Conservation (phyloP, 2,113 vertebrate species). For the Cyprinodon variegatus region DNA sequence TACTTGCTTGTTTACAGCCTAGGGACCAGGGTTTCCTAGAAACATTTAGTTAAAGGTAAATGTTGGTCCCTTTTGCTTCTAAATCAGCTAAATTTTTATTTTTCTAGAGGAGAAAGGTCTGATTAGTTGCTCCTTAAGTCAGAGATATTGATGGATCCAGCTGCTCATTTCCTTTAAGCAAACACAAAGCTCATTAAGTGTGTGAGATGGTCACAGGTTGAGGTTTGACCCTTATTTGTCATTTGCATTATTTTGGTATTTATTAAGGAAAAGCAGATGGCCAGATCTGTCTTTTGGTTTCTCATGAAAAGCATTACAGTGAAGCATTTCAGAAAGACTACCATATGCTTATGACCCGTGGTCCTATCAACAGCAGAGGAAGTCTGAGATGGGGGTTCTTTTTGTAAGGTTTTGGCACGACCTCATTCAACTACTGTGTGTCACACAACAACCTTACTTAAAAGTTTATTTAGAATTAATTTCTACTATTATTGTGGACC, state of each 20-base stretch:
- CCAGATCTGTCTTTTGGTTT: slow-evolving; percentile 37
- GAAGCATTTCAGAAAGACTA: slow-evolving; percentile 24
- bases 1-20: background rate
- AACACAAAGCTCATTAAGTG: slow-evolving; percentile 46
- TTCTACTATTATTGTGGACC: too few species aligned
- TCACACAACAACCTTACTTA: slow-evolving; percentile 17
- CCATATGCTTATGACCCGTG: slow-evolving; percentile 36
- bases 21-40: background rate
- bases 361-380: slow-evolving; percentile 11
- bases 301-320: slow-evolving; percentile 5
- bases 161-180: slow-evolving; percentile 21
- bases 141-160: background rate
- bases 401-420: slow-evolving; percentile 1
- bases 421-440: too few species aligned
- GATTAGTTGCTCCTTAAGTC: background rate
- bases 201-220: background rate
- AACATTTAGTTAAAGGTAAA: background rate
- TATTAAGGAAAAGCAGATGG: slow-evolving; percentile 48
- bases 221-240: slow-evolving; percentile 23
- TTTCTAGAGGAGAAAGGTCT: background rate
- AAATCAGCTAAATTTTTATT: background rate
- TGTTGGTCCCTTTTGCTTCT: background rate
- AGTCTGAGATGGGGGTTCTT: background rate
- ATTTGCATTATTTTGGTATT: slow-evolving; percentile 54
- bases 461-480: too few species aligned